Evolutionary conservation across 2,888 invertebrate species (phyloP).

Genomic region (Cephus rjabovi): DNA sequence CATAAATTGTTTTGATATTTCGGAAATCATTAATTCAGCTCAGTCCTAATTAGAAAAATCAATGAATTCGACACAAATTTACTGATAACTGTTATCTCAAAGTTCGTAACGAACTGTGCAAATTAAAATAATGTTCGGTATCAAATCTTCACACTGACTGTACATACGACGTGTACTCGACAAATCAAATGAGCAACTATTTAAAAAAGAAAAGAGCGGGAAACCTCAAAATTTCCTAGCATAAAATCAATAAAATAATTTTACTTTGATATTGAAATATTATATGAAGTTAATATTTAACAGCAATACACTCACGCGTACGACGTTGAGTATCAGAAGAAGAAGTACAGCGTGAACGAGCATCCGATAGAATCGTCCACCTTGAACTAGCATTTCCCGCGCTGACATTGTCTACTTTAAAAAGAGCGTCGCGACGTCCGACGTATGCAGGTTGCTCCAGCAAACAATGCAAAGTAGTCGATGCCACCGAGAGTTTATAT

Average conservation of each 20-base stretch:
- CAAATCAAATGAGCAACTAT: background rate
- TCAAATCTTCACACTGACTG: background rate
- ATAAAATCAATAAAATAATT: too few relatives aligned
- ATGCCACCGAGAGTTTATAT: background rate
- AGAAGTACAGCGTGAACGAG: background rate
- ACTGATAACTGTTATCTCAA: too few relatives aligned
- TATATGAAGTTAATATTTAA: too few relatives aligned
- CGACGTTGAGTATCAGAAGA: background rate
- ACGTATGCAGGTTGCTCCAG: too few relatives aligned
- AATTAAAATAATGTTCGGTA: background rate
- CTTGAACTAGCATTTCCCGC: too few relatives aligned
- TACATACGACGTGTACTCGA: background rate
- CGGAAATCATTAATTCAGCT: background rate
- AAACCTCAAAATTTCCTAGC: too few relatives aligned
- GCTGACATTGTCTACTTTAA: background rate
- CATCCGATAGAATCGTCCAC: too few relatives aligned
- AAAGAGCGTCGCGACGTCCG: too few relatives aligned
- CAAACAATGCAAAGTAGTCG: background rate
- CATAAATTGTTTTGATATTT: background rate
- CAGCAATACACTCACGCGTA: background rate
- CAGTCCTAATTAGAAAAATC: background rate
- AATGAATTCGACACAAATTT: background rate
- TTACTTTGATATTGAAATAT: too few relatives aligned
- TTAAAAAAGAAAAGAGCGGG: background rate
- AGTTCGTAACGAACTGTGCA: too few relatives aligned